Percentiles rank a stretch among this genome's conserved stretches.
These are phyloP conservation scores for Tapera naevia DNA, from an alignment of 2,797 vertebrate species.

Conservation along the genomic window DNA sequence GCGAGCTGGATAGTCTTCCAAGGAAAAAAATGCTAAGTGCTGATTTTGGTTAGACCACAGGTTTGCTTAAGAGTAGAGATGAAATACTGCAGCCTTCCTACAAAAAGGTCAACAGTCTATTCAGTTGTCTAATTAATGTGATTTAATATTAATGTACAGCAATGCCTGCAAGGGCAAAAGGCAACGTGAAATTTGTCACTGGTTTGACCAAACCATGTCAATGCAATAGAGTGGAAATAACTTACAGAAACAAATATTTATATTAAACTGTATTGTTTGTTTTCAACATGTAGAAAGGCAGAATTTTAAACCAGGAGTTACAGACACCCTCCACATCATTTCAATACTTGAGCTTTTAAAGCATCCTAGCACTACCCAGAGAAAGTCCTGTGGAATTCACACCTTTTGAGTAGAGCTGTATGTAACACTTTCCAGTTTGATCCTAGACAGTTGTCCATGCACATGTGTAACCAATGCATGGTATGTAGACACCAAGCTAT, in stretches of 20 bases:
- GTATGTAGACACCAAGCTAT: not conserved
- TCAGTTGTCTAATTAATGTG: not conserved
- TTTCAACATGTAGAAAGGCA: not conserved
- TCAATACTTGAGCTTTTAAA: not conserved
- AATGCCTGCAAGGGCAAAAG: not conserved
- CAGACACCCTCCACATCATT: not conserved
- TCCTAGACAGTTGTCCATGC: not conserved
- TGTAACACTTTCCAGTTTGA: not conserved
- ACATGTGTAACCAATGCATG: not conserved
- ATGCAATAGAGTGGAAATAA: not conserved
- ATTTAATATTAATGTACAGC: slow-evolving; percentile 23
- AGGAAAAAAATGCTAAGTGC: not conserved
- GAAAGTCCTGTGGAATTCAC: not conserved
- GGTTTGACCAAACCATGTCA: not conserved
- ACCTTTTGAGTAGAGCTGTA: not conserved
- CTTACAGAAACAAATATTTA: not conserved
- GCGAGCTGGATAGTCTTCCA: not conserved
- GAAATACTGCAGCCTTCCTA: not conserved
- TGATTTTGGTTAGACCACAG: not conserved
- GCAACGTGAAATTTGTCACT: not conserved
- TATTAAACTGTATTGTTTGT: not conserved
- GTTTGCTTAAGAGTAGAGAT: not conserved
- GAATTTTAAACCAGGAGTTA: not conserved
- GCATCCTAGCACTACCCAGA: not conserved
- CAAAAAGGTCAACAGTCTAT: not conserved